Conservation (phyloP, 1,140 invertebrate genomes). For the Littorina saxatilis region DNA sequence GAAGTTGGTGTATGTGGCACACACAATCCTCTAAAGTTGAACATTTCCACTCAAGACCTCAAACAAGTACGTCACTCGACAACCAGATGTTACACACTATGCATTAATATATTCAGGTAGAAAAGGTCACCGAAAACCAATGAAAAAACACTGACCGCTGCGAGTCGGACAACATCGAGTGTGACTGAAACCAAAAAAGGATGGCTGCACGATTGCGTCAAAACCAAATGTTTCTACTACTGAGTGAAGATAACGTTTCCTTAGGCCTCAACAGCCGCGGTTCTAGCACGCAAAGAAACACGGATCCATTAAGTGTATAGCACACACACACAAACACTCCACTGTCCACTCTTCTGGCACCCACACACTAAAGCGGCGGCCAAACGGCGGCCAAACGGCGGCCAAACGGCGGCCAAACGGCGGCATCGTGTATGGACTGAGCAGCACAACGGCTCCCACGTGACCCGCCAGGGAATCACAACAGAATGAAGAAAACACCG, state of each 20-base stretch:
- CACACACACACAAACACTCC: too few species aligned
- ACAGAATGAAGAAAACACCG: neutral
- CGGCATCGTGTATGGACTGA: too few species aligned
- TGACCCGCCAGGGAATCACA: neutral
- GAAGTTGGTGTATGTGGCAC: neutral
- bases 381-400: too few species aligned
- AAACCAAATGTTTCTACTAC: neutral
- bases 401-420: too few species aligned
- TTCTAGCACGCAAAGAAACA: too few species aligned
- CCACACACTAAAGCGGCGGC: too few species aligned
- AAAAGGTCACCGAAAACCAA: constrained; percentile 5
- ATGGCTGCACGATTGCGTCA: constrained; percentile 3
- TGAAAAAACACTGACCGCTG: neutral
- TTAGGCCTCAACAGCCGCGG: too few species aligned
- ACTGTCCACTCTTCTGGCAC: too few species aligned
- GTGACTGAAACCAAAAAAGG: neutral
- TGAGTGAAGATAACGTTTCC: too few species aligned
- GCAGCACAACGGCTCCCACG: too few species aligned
- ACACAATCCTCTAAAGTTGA: constrained; percentile 22
- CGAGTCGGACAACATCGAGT: neutral
- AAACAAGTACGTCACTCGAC: constrained; percentile 2
- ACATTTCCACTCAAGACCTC: neutral
- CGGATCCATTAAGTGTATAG: too few species aligned
- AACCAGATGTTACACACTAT: neutral
- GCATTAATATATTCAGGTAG: neutral